phyloP scores from a whole-genome alignment of 2,113 vertebrate species.

The Tenrec ecaudatus region DNA sequence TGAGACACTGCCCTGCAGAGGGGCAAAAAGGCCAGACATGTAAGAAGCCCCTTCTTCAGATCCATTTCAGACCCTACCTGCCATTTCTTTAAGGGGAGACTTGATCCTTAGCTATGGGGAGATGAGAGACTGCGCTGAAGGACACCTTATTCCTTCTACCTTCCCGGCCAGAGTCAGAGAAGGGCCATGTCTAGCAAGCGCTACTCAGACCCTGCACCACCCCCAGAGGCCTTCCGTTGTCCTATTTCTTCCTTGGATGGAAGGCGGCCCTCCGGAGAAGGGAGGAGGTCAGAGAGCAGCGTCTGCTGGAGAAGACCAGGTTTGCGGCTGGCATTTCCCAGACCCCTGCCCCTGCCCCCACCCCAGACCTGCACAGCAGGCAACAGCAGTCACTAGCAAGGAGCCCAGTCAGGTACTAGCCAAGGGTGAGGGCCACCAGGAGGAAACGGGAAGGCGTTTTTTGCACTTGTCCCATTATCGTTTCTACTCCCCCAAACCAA shows the following conservation, averaged over 20 bases:
- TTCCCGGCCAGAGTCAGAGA: neutral
- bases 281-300: neutral
- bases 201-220: neutral
- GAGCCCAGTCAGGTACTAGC: neutral
- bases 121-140: neutral
- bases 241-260: neutral
- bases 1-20: constrained; percentile 92
- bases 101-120: neutral
- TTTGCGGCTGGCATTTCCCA: neutral
- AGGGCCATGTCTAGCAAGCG: neutral
- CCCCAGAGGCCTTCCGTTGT: neutral
- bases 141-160: neutral
- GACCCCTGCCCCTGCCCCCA: too few species aligned
- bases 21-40: neutral
- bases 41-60: neutral
- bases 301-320: neutral
- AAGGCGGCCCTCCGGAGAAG: neutral
- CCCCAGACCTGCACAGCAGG: neutral
- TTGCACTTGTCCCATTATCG: neutral
- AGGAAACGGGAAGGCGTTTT: neutral
- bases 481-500: neutral
- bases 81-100: neutral
- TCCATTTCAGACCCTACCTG: neutral
- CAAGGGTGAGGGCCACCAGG: neutral
- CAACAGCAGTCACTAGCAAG: neutral